phyloP scores from a whole-genome alignment of 2,888 invertebrate genomes.

The Ormyrus labotus region DNA sequence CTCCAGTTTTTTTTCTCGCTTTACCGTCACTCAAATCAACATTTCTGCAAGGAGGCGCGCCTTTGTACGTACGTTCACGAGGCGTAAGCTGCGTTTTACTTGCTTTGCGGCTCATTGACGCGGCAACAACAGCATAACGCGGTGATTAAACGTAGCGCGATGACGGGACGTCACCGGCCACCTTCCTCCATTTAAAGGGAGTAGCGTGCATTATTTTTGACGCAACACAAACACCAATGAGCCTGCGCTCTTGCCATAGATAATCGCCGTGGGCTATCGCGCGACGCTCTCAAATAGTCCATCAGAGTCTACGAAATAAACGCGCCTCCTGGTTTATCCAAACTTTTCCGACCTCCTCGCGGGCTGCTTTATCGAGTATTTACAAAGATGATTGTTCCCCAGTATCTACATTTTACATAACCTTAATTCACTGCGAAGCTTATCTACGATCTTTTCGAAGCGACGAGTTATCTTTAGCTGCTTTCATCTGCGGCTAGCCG shows the following conservation, averaged over 20 bases:
- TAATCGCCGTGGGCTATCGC: neutral
- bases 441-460: constrained; percentile 34
- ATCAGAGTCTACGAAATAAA: constrained; percentile 15
- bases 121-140: constrained; percentile 43
- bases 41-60: constrained; percentile 51
- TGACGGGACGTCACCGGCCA: constrained; percentile 56
- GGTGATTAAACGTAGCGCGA: constrained; percentile 50
- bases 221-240: constrained; percentile 46
- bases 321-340: neutral
- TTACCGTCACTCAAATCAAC: constrained; percentile 45
- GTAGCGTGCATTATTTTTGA: constrained; percentile 56
- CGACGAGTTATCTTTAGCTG: constrained; percentile 31
- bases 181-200: constrained; percentile 57
- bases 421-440: constrained; percentile 57
- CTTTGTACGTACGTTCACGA: constrained; percentile 50
- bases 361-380: constrained; percentile 43
- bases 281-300: constrained; percentile 17
- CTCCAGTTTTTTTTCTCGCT: constrained; percentile 45
- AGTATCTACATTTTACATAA: constrained; percentile 59
- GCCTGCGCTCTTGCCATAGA: constrained; percentile 52
- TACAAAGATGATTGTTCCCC: constrained; percentile 53
- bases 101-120: constrained; percentile 53
- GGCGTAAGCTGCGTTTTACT: constrained; percentile 49
- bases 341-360: constrained; percentile 30
- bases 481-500: constrained; percentile 30